phyloP scores from a whole-genome alignment of 92 coral and sea anemone species.

The Porites cylindrica region DNA sequence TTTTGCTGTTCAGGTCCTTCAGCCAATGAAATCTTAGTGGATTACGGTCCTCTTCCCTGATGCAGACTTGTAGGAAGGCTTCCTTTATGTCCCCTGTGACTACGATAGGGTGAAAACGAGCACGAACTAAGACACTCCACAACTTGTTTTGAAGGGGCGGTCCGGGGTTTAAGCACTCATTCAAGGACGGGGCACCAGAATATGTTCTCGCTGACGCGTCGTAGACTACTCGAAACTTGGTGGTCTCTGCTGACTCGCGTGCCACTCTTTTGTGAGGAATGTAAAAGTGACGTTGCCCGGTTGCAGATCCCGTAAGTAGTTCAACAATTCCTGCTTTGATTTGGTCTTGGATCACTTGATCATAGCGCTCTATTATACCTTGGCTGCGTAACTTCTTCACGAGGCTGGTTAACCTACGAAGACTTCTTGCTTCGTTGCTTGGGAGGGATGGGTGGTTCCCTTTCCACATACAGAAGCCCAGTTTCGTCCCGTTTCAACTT shows the following conservation, averaged over 20 bases:
- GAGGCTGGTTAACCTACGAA: slow-evolving; percentile 1
- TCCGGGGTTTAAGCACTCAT: slow-evolving; percentile 31
- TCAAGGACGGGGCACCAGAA: neutral
- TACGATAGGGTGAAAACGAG: slow-evolving; percentile 40
- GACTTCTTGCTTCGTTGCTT: slow-evolving; percentile 29
- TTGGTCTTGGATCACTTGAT: slow-evolving; percentile 51
- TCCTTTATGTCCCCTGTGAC: slow-evolving; percentile 37
- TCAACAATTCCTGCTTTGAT: slow-evolving; percentile 14
- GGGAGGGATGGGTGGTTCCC: slow-evolving; percentile 27
- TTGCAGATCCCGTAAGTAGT: neutral
- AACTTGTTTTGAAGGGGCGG: slow-evolving; percentile 54
- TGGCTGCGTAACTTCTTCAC: slow-evolving; percentile 18
- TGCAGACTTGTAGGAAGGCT: slow-evolving; percentile 58
- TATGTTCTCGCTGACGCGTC: slow-evolving; percentile 32
- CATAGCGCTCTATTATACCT: neutral
- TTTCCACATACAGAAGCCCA: slow-evolving; percentile 14
- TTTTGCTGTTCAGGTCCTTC: neutral
- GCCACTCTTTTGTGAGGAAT: slow-evolving; percentile 52
- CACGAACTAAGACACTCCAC: slow-evolving; percentile 51
- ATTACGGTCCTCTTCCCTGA: slow-evolving; percentile 20
- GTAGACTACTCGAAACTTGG: slow-evolving; percentile 42
- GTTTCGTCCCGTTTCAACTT: neutral
- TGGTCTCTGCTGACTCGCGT: slow-evolving; percentile 24
- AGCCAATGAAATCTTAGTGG: slow-evolving; percentile 37
- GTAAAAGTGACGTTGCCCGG: neutral